Evolutionary conservation across 2,113 vertebrate species (phyloP), one percentile per base, ranked within the genome.

Genomic region (Pampusana beccarii): DNA sequence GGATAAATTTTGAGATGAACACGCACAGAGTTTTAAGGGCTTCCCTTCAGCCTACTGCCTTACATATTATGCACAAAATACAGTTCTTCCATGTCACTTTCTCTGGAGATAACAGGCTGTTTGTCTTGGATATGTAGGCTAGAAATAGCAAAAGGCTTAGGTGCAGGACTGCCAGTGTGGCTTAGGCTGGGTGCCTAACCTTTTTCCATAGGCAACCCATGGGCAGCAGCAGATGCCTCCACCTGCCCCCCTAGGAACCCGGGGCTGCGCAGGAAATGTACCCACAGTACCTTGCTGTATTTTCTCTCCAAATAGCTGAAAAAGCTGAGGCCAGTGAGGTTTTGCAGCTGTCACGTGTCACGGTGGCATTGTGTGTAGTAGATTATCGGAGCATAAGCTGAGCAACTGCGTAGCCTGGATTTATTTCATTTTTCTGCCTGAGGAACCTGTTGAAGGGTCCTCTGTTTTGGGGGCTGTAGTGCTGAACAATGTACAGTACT

Each of bases 31-130:
- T 20, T 20, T 66, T 10, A 17, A 56, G 60, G 21, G 38, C 26
- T n/a, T 61, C 11, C 16, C 16, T 50, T 61, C 1, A 2, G 14
- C 7, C 24, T 40, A 2, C 4, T 44, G 33, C 34, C 25, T 13
- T 42, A 14, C 0, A 0, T 31, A 13, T 3, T 16, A 19, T 38
- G 24, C 19, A 19, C 11, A 21, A 40, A 14, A 20, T 15, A 24
- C 5, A 1, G 9, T 44, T 80, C 5, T 73, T 16, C 42, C 10
- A 9, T 17, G 5, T 21, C 29, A 10, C 10, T 8, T 44, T 26
- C 7, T 34, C 15, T 21, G 44, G 50, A 26, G 50, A 8, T 0
- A 1, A 1, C 14, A 29, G 5, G 6, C n/a, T 12, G 16, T 48
- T 54, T 33, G 44, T 28, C 33, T 62, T 13, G 0, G 31, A 1